Evolutionary conservation across 2,797 vertebrate species (phyloP).

Genomic region (Hirundo rustica): DNA sequence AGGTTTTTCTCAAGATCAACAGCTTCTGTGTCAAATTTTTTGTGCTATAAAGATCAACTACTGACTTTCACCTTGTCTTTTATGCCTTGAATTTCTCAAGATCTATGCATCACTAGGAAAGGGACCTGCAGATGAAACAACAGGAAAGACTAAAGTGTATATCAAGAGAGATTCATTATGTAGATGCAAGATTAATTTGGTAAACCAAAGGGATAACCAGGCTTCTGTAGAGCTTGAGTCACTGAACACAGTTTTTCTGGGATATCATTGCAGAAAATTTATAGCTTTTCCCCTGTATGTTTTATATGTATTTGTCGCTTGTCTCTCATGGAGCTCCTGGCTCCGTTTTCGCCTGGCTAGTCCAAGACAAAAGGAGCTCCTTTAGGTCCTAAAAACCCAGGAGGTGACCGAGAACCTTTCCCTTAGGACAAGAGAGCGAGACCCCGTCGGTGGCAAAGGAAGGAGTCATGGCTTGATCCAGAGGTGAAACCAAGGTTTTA

Average conservation of each 20-base stretch:
- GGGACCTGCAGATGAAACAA: not conserved
- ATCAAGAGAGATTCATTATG: too few relatives aligned
- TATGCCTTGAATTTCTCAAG: not conserved
- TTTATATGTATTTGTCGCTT: not conserved
- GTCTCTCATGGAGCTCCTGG: too few relatives aligned
- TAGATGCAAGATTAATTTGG: not conserved
- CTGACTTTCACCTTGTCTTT: not conserved
- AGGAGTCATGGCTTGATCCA: too few relatives aligned
- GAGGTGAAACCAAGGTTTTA: too few relatives aligned
- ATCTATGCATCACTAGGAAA: not conserved
- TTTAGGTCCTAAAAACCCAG: too few relatives aligned
- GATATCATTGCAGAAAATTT: not conserved
- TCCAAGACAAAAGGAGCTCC: too few relatives aligned
- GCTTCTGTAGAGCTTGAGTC: not conserved
- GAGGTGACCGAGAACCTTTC: too few relatives aligned
- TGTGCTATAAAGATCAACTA: rapidly evolving
- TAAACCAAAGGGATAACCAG: not conserved
- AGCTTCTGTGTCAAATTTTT: not conserved
- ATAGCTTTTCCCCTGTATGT: not conserved
- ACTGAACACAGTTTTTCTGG: not conserved
- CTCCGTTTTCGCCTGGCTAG: too few relatives aligned
- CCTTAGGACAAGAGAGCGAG: too few relatives aligned
- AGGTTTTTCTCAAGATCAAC: not conserved
- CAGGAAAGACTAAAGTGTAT: rapidly evolving
- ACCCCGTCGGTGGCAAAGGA: too few relatives aligned